phyloP scores from a whole-genome alignment of 2,888 invertebrate genomes.

The Chalcosyrphus nemorum region DNA sequence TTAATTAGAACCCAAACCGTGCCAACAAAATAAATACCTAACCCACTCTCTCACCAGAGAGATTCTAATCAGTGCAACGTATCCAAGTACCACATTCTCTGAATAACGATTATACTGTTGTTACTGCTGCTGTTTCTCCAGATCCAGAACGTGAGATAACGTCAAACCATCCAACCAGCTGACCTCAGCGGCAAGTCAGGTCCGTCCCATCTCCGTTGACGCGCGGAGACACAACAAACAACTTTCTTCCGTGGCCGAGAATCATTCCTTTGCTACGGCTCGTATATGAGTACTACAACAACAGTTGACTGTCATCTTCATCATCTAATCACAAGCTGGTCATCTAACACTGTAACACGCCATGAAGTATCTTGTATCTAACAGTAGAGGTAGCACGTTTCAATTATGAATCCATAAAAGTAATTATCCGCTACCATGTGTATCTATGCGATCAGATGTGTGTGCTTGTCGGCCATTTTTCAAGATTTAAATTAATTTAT shows the following conservation, averaged over 20 bases:
- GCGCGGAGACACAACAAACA: conserved; percentile 47
- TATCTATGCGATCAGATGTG: background rate
- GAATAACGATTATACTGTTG: too few relatives aligned
- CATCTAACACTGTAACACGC: conserved; percentile 49
- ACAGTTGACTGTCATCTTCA: conserved; percentile 65
- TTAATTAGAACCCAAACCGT: too few relatives aligned
- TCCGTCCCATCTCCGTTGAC: conserved; percentile 28
- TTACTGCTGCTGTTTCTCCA: too few relatives aligned
- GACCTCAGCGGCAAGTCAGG: conserved; percentile 47
- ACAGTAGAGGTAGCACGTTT: conserved; percentile 67
- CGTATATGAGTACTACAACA: conserved; percentile 25
- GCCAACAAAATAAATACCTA: too few relatives aligned
- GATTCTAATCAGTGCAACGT: too few relatives aligned
- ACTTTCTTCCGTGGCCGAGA: conserved; percentile 35
- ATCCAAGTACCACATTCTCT: too few relatives aligned
- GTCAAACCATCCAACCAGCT: conserved; percentile 32
- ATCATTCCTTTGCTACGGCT: background rate
- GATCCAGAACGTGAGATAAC: conserved; percentile 64
- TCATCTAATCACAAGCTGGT: conserved; percentile 67
- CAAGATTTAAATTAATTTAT: conserved; percentile 60
- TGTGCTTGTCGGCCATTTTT: background rate
- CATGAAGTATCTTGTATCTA: conserved; percentile 13
- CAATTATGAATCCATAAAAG: conserved; percentile 72
- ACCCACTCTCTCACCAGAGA: too few relatives aligned
- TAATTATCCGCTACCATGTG: conserved; percentile 67